phyloP scores from a whole-genome alignment of 2,797 vertebrate species.

The Schizopygopsis malacanthus region DNA sequence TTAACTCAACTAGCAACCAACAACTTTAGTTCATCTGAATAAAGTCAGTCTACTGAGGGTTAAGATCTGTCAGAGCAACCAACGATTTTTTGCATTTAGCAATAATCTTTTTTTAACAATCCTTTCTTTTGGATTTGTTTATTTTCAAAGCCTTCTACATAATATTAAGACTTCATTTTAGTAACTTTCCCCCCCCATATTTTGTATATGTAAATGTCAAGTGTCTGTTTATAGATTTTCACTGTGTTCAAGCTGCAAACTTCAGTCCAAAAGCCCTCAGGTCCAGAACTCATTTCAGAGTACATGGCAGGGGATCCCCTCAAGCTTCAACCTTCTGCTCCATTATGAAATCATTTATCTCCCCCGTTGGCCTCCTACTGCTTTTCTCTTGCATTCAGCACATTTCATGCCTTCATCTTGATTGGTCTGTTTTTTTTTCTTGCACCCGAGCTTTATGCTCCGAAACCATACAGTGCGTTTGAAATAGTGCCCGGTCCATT shows the following conservation, averaged over 20 bases:
- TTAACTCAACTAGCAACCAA: no score
- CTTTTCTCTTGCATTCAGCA: slow-evolving; percentile 24
- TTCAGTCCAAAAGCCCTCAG: slow-evolving; percentile 36
- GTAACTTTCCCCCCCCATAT: not conserved
- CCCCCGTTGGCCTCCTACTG: slow-evolving; percentile 29
- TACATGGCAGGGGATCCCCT: slow-evolving; percentile 22
- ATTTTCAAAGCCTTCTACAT: no score
- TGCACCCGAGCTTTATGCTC: slow-evolving; percentile 23
- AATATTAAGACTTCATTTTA: not conserved
- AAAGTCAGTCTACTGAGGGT: no score
- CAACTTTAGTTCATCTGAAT: no score
- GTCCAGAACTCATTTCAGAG: slow-evolving; percentile 26
- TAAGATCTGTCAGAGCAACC: no score
- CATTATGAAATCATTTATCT: slow-evolving; percentile 42
- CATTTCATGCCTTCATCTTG: slow-evolving; percentile 34
- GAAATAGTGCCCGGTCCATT: slow-evolving; percentile 32
- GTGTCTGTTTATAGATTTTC: slow-evolving; percentile 11
- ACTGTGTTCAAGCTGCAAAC: slow-evolving; percentile 18
- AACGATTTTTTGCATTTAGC: no score
- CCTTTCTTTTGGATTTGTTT: no score
- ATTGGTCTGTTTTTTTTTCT: slow-evolving; percentile 25
- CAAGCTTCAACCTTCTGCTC: slow-evolving; percentile 49
- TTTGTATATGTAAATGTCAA: slow-evolving; percentile 10
- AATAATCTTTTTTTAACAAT: no score
- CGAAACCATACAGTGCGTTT: slow-evolving; percentile 33